Conservation (phyloP, 2,113 vertebrate species). For the Tricholaema leucomelas region DNA sequence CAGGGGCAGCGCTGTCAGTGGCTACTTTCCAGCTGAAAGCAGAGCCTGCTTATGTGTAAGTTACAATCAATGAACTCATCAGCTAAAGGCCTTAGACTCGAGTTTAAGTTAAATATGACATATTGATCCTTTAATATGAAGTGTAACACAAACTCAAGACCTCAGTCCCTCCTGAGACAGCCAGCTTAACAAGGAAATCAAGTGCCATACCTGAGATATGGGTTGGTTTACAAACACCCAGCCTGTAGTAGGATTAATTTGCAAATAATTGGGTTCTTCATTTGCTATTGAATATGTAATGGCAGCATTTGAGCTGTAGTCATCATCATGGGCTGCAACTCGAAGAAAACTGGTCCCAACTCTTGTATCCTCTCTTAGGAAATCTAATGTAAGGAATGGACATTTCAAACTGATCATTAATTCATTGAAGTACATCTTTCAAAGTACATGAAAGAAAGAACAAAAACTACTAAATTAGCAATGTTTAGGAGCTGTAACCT, state of each 20-base stretch:
- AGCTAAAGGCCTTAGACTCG: background rate
- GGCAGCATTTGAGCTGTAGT: conserved; percentile 84
- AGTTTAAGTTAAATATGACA: background rate
- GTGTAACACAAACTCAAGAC: background rate
- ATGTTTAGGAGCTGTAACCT: background rate
- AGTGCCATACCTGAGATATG: conserved; percentile 79
- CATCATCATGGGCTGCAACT: conserved; percentile 85
- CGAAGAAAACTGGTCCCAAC: conserved; percentile 88
- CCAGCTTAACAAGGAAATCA: background rate
- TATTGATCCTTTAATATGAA: background rate
- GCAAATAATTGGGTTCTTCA: conserved; percentile 82
- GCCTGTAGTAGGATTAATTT: conserved; percentile 85
- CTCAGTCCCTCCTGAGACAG: background rate
- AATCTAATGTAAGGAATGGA: conserved; percentile 73
- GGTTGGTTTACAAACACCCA: conserved; percentile 89
- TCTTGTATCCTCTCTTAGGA: conserved; percentile 85
- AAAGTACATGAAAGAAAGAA: background rate
- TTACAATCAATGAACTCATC: background rate
- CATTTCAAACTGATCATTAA: background rate
- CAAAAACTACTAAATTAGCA: background rate
- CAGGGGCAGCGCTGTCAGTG: background rate
- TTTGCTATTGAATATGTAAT: conserved; percentile 81
- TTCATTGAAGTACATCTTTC: background rate
- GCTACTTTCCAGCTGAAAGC: background rate
- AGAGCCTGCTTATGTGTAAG: background rate